phyloP scores from a whole-genome alignment of 2,113 vertebrate species.

The Trematomus loennbergii region DNA sequence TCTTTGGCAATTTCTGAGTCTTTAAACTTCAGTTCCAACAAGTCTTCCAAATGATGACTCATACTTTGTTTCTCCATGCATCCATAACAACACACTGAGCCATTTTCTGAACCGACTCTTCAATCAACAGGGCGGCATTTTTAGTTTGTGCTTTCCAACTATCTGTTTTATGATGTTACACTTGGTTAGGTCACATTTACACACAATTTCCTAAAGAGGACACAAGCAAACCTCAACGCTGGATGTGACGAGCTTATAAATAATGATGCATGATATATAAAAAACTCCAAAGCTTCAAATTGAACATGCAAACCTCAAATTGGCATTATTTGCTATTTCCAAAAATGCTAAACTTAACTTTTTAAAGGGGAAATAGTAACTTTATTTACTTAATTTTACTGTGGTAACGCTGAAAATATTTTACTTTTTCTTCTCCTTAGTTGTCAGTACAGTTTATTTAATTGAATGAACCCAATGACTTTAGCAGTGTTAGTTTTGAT shows the following conservation, averaged over 20 bases:
- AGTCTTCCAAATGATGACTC: neutral
- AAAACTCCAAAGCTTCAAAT: too few relatives aligned
- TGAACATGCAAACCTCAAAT: too few relatives aligned
- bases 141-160: too few relatives aligned
- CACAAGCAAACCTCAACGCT: neutral
- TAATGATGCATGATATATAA: neutral
- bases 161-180: neutral
- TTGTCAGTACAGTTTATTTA: neutral
- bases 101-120: too few relatives aligned
- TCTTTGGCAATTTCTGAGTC: neutral
- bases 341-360: neutral
- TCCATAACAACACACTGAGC: too few relatives aligned
- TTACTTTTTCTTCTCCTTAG: neutral
- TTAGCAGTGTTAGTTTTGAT: constrained; percentile 4
- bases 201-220: neutral
- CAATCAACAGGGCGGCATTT: too few relatives aligned
- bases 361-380: neutral
- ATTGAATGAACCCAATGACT: neutral
- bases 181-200: neutral
- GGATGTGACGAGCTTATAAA: neutral
- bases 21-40: neutral
- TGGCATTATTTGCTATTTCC: too few relatives aligned
- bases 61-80: neutral
- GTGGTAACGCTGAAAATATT: neutral
- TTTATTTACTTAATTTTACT: neutral